phyloP scores from a whole-genome alignment of 2,888 invertebrate species.

The Macrophya annulata region DNA sequence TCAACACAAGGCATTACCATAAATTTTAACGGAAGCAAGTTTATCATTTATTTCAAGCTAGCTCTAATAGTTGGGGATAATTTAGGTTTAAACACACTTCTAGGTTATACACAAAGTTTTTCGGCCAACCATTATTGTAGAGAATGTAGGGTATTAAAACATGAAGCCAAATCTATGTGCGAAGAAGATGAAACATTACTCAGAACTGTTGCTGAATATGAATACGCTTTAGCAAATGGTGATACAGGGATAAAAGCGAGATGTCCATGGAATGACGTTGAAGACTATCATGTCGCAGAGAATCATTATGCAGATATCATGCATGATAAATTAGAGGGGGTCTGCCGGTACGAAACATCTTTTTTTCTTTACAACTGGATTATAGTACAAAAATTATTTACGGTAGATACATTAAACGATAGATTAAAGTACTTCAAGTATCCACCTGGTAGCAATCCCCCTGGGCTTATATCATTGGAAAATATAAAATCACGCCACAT shows the following conservation, averaged over 20 bases:
- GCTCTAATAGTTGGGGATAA: slow-evolving; percentile 57
- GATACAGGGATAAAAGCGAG: slow-evolving; percentile 50
- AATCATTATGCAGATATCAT: slow-evolving; percentile 57
- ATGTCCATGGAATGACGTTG: slow-evolving; percentile 51
- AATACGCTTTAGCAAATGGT: neutral
- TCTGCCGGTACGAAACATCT: slow-evolving; percentile 56
- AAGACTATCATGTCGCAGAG: slow-evolving; percentile 54
- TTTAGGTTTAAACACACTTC: slow-evolving; percentile 56
- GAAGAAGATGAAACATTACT: slow-evolving; percentile 10
- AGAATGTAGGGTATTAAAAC: slow-evolving; percentile 55
- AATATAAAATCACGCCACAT: slow-evolving; percentile 55
- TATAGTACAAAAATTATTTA: slow-evolving; percentile 57
- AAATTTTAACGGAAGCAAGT: slow-evolving; percentile 34
- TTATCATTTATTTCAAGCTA: slow-evolving; percentile 53
- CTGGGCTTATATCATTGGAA: slow-evolving; percentile 54
- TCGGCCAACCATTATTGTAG: slow-evolving; percentile 56
- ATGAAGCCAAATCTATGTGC: neutral
- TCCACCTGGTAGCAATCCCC: slow-evolving; percentile 52
- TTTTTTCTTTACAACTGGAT: slow-evolving; percentile 55
- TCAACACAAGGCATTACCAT: slow-evolving; percentile 56
- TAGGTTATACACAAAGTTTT: slow-evolving; percentile 59
- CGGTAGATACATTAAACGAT: slow-evolving; percentile 58
- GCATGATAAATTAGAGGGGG: slow-evolving; percentile 59
- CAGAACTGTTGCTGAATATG: slow-evolving; percentile 8
- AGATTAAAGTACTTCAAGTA: slow-evolving; percentile 59